These are phyloP conservation scores for Antheraea assamensis DNA, from an alignment of 2,888 invertebrate species.

Conservation along the genomic window DNA sequence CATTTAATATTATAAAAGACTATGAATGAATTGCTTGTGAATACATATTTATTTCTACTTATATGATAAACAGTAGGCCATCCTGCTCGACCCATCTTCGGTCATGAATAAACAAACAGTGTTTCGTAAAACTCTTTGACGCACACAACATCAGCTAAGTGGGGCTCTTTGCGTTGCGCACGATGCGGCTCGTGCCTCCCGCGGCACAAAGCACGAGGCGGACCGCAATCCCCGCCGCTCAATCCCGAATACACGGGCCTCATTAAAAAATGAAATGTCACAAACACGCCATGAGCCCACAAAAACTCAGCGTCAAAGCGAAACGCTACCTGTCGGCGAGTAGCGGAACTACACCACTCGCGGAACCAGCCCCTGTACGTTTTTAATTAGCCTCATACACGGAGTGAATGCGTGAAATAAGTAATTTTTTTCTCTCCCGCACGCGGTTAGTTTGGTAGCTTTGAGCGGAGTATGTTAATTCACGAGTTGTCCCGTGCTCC, in stretches of 20 bases:
- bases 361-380: constrained; percentile 75
- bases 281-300: constrained; percentile 62
- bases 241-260: constrained; percentile 72
- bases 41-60: background rate
- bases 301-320: constrained; percentile 71
- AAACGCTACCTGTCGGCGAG: constrained; percentile 74
- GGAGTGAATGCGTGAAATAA: constrained; percentile 75
- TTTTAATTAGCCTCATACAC: constrained; percentile 81
- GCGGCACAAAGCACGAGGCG: constrained; percentile 57
- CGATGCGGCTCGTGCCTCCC: constrained; percentile 32
- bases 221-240: constrained; percentile 56
- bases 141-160: constrained; percentile 45
- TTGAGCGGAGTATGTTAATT: constrained; percentile 80
- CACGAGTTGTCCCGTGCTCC: constrained; percentile 62
- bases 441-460: constrained; percentile 77
- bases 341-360: constrained; percentile 78
- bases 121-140: constrained; percentile 66
- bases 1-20: background rate
- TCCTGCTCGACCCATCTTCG: constrained; percentile 17
- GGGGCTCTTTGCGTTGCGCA: constrained; percentile 54
- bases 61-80: background rate
- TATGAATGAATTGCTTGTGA: background rate
- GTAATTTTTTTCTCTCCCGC: constrained; percentile 67
- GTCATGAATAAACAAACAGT: constrained; percentile 68
- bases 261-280: constrained; percentile 78